phyloP scores from a whole-genome alignment of 2,888 invertebrate genomes.

The Drosophila affinis region DNA sequence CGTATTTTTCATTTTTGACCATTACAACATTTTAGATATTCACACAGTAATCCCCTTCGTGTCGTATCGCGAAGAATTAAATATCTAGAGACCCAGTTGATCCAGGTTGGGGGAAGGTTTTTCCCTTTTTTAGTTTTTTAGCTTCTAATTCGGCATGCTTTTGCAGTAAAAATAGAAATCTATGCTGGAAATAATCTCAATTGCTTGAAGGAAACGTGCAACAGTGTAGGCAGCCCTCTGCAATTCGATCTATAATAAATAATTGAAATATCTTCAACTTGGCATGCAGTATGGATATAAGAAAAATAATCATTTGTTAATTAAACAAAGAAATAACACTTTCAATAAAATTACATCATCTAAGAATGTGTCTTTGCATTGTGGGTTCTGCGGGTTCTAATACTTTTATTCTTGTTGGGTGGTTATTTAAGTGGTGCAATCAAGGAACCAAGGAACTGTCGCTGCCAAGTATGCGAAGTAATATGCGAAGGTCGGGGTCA shows the following conservation, averaged over 20 bases:
- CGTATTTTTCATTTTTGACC: not conserved
- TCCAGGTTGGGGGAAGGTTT: not conserved
- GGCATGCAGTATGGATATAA: conserved; percentile 6
- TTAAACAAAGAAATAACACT: conserved; percentile 22
- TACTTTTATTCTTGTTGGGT: not conserved
- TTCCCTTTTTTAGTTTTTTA: conserved; percentile 4
- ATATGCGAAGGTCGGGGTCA: not conserved
- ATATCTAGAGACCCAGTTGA: not conserved
- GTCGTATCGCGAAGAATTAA: not conserved
- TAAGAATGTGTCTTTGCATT: conserved; percentile 12
- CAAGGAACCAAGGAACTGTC: not conserved
- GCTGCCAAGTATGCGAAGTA: not conserved
- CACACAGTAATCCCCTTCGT: not conserved
- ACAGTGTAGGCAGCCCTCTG: not conserved
- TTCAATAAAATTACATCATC: conserved; percentile 25
- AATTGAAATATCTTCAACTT: conserved; percentile 8
- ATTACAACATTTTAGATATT: not conserved
- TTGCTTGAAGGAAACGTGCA: conserved; percentile 6
- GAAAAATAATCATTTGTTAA: conserved; percentile 30
- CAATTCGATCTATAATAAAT: conserved; percentile 4
- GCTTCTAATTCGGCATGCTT: conserved; percentile 8
- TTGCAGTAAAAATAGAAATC: not conserved
- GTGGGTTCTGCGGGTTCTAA: conserved; percentile 7
- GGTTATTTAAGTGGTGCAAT: not conserved
- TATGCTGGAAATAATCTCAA: conserved; percentile 23